A percentile compares a stretch with the other conserved stretches of the same genome.
phyloP scores from a whole-genome alignment of 2,888 invertebrate species.

The Luffia ferchaultella region DNA sequence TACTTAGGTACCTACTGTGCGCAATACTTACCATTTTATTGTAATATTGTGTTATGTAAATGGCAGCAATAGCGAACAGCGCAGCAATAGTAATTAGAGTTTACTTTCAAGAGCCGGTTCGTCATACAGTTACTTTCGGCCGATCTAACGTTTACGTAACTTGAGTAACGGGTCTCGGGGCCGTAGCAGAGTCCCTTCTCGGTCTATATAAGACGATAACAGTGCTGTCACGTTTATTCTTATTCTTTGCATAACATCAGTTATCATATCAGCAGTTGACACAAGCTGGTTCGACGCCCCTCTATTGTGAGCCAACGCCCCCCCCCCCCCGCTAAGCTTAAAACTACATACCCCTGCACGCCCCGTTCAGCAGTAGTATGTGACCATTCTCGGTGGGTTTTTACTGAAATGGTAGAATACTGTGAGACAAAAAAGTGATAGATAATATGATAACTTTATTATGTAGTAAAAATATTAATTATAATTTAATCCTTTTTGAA shows the following conservation, averaged over 20 bases:
- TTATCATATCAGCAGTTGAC: conserved; percentile 55
- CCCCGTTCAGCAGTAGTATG: too few species aligned
- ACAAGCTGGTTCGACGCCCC: conserved; percentile 46
- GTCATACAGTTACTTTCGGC: background rate
- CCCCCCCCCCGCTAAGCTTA: conserved; percentile 42
- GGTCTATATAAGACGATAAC: background rate
- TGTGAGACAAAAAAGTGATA: too few species aligned
- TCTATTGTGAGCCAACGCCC: conserved; percentile 27
- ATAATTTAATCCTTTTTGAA: too few species aligned
- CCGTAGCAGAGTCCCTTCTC: too few species aligned
- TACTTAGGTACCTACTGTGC: too few species aligned
- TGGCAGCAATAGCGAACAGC: too few species aligned
- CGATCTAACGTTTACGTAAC: background rate
- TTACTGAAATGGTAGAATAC: too few species aligned
- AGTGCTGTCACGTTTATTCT: background rate
- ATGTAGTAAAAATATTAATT: too few species aligned
- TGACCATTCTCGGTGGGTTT: too few species aligned
- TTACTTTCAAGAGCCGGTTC: background rate
- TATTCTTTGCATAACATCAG: conserved; percentile 29
- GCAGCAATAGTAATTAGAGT: background rate
- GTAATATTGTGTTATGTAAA: too few species aligned
- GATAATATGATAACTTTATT: too few species aligned
- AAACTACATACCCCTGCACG: conserved; percentile 23
- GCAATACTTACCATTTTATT: too few species aligned
- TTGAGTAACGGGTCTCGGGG: background rate